phyloP scores from a whole-genome alignment of 1,140 invertebrate genomes.

The Spodoptera litura region DNA sequence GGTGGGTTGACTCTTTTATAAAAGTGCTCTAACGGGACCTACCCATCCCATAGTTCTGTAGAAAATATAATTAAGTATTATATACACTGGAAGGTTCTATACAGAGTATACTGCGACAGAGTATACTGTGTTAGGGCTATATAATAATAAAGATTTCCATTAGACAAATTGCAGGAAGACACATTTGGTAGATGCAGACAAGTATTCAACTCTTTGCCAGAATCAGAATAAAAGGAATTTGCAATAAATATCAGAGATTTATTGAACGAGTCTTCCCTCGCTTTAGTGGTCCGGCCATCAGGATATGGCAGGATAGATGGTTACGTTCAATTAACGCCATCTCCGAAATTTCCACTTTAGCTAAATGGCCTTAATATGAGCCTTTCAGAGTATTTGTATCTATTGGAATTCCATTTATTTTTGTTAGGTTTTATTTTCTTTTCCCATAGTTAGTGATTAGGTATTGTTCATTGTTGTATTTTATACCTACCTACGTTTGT shows the following conservation, averaged over 20 bases:
- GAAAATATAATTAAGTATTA: too few relatives aligned
- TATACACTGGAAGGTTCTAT: background rate
- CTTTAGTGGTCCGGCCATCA: constrained; percentile 20
- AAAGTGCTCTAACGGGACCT: too few relatives aligned
- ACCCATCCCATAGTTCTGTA: too few relatives aligned
- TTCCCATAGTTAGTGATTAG: too few relatives aligned
- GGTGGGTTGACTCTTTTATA: too few relatives aligned
- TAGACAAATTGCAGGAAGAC: constrained; percentile 12
- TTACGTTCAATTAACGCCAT: constrained; percentile 45
- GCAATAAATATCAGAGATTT: constrained; percentile 41
- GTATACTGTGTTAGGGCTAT: too few relatives aligned
- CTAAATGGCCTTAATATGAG: constrained; percentile 4
- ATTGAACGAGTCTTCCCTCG: constrained; percentile 17
- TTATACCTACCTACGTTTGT: too few relatives aligned
- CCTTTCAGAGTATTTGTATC: constrained; percentile 13
- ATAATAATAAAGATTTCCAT: background rate
- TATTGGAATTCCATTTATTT: constrained; percentile 8
- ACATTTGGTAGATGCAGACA: constrained; percentile 13
- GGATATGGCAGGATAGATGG: constrained; percentile 37
- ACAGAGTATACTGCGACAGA: too few relatives aligned
- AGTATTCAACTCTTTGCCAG: constrained; percentile 4
- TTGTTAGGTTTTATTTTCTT: background rate
- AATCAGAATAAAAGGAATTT: constrained; percentile 38
- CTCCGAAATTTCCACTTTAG: constrained; percentile 33
- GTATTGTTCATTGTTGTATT: too few relatives aligned